Evolutionary conservation across 1,140 invertebrate species (phyloP).

Genomic region (Calliopsis andreniformis): DNA sequence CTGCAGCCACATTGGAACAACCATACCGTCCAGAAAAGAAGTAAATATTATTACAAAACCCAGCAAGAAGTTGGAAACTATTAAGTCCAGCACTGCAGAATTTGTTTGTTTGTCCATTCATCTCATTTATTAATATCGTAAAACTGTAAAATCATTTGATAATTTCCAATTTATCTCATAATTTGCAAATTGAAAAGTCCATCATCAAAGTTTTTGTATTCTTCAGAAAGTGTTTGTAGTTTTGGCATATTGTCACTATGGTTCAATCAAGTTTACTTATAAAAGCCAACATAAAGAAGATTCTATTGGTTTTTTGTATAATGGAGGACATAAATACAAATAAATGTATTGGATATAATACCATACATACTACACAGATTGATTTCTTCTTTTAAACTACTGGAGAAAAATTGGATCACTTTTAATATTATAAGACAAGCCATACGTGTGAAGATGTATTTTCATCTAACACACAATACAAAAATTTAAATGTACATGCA

Average conservation of each 20-base stretch:
- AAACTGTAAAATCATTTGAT: slow-evolving; percentile 47
- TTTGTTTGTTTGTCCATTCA: slow-evolving; percentile 61
- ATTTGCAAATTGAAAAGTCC: not conserved
- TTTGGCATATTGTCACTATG: slow-evolving; percentile 63
- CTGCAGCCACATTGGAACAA: slow-evolving; percentile 84
- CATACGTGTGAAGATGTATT: not conserved
- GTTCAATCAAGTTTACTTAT: slow-evolving; percentile 45
- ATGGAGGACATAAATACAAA: slow-evolving; percentile 24
- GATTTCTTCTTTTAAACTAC: slow-evolving; percentile 56
- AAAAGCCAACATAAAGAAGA: slow-evolving; percentile 16
- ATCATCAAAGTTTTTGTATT: not conserved
- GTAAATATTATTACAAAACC: slow-evolving; percentile 80
- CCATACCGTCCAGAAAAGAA: slow-evolving; percentile 82
- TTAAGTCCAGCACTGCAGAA: slow-evolving; percentile 54
- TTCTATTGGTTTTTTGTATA: slow-evolving; percentile 30
- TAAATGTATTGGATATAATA: slow-evolving; percentile 42
- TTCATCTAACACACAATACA: slow-evolving; percentile 25
- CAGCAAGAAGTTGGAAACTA: slow-evolving; percentile 54
- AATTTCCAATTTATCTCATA: slow-evolving; percentile 35
- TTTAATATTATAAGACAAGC: slow-evolving; percentile 31
- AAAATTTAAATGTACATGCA: slow-evolving; percentile 9
- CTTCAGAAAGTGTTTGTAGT: slow-evolving; percentile 22
- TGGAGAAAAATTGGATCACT: slow-evolving; percentile 66
- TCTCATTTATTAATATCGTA: slow-evolving; percentile 59
- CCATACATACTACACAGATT: slow-evolving; percentile 32